A percentile compares a stretch with the other conserved stretches of the same genome.
phyloP scores from a whole-genome alignment of 2,888 invertebrate genomes.

The Mimas tiliae region DNA sequence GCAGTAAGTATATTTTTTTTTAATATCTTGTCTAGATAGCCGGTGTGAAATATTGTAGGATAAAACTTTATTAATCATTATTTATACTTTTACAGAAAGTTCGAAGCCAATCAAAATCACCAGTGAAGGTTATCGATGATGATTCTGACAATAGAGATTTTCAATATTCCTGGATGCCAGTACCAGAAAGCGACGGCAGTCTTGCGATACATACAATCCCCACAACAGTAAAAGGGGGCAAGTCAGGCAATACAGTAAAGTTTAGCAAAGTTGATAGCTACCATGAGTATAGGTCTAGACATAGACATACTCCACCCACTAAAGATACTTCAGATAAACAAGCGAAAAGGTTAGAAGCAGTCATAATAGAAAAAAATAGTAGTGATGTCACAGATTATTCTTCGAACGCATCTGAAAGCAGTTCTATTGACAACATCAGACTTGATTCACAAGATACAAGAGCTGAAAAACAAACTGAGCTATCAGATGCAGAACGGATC shows the following conservation, averaged over 20 bases:
- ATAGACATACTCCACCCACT: constrained; percentile 78
- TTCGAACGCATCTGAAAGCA: constrained; percentile 55
- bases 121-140: constrained; percentile 41
- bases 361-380: constrained; percentile 51
- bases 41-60: constrained; percentile 26
- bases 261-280: constrained; percentile 74
- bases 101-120: constrained; percentile 51
- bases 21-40: background rate
- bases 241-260: constrained; percentile 65
- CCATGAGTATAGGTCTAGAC: constrained; percentile 75
- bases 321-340: constrained; percentile 55
- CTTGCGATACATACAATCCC: constrained; percentile 73
- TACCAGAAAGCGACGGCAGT: constrained; percentile 71
- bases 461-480: constrained; percentile 39
- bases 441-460: constrained; percentile 32
- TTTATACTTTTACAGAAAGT: constrained; percentile 48
- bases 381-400: constrained; percentile 51
- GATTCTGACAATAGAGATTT: constrained; percentile 55
- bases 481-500: constrained; percentile 70
- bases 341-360: constrained; percentile 50
- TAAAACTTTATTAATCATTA: background rate
- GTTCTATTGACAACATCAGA: constrained; percentile 56
- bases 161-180: constrained; percentile 79
- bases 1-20: constrained; percentile 45
- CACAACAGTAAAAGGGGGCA: constrained; percentile 54